Conservation (phyloP, 1,140 invertebrate genomes). For the Pseudomyrmex gracilis region DNA sequence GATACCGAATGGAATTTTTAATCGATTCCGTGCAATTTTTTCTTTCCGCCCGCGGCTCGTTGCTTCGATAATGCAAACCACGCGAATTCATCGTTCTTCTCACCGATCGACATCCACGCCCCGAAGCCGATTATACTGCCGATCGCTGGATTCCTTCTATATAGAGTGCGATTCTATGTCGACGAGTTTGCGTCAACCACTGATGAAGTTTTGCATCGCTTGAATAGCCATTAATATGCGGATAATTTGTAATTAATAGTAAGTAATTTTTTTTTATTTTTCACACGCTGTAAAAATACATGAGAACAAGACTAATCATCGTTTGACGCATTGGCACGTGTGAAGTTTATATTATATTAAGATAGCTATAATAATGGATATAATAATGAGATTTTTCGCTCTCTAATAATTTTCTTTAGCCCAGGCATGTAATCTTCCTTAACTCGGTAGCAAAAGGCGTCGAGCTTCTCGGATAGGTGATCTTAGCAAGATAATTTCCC, state of each 20-base stretch:
- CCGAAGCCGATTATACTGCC: not conserved
- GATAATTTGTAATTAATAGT: not conserved
- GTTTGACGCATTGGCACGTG: not conserved
- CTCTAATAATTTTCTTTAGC: conserved; percentile 33
- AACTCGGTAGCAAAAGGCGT: conserved; percentile 35
- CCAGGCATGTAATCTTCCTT: conserved; percentile 37
- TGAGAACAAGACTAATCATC: no score
- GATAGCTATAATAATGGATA: conserved; percentile 9
- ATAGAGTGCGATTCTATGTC: conserved; percentile 14
- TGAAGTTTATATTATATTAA: conserved; percentile 28
- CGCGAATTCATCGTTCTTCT: conserved; percentile 4
- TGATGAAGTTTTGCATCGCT: not conserved
- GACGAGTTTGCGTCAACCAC: not conserved
- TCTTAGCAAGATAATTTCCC: conserved; percentile 57
- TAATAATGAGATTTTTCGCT: conserved; percentile 28
- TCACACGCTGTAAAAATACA: no score
- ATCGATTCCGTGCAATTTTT: conserved; percentile 58
- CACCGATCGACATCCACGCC: not conserved
- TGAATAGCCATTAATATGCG: not conserved
- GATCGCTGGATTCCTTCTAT: conserved; percentile 3
- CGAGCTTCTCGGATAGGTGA: conserved; percentile 30
- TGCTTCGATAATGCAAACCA: conserved; percentile 18
- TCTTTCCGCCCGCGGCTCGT: conserved; percentile 24
- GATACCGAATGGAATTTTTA: conserved; percentile 63
- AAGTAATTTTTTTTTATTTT: not conserved